A percentile compares a stretch with the other conserved stretches of the same genome.
Conservation (phyloP, 2,113 vertebrate genomes). For the Carassius gibelio region DNA sequence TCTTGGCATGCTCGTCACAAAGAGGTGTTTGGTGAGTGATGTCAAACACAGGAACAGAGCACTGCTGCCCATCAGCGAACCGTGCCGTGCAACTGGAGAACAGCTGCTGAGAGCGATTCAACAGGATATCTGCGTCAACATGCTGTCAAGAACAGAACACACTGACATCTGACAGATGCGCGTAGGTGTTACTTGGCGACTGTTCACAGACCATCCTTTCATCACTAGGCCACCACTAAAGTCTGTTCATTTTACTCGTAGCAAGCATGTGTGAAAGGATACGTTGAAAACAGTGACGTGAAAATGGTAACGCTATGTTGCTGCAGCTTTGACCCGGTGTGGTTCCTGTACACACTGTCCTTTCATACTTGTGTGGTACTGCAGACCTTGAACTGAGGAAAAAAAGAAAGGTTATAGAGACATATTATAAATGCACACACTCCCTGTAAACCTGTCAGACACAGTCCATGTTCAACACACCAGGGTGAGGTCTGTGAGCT, state of each 20-base stretch:
- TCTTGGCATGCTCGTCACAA: constrained; percentile 99
- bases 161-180: constrained; percentile 20
- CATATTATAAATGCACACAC: neutral
- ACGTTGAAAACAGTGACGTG: constrained; percentile 97
- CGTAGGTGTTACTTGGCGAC: too few species aligned
- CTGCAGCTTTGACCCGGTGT: constrained; percentile 87
- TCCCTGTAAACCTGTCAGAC: neutral
- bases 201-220: neutral
- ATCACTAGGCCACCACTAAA: too few species aligned
- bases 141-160: constrained; percentile 76
- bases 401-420: neutral
- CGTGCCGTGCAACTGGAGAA: constrained; percentile 98
- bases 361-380: constrained; percentile 75
- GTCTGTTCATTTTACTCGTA: too few species aligned
- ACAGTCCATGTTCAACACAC: constrained; percentile 64
- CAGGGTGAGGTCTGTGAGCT: constrained; percentile 75
- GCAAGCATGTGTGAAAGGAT: constrained; percentile 75
- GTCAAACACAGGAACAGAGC: constrained; percentile 97
- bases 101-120: constrained; percentile 97
- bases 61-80: constrained; percentile 98
- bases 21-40: constrained; percentile 98
- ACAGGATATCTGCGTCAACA: constrained; percentile 85
- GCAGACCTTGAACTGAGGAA: constrained; percentile 76
- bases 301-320: constrained; percentile 92
- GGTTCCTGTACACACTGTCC: constrained; percentile 83